Evolutionary conservation across 2,888 invertebrate species (phyloP).

Genomic region (Dendrolimus houi): DNA sequence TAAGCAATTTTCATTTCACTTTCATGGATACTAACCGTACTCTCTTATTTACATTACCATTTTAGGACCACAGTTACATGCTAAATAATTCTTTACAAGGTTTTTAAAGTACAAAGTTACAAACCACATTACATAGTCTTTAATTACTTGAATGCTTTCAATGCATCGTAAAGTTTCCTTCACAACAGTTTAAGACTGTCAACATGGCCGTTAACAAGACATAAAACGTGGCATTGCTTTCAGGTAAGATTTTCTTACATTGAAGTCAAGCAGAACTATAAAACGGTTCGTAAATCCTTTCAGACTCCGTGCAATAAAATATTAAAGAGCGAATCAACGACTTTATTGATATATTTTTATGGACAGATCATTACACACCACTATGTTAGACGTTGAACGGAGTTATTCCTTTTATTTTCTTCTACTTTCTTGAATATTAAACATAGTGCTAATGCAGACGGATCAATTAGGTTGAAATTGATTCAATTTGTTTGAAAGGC

Average conservation of each 20-base stretch:
- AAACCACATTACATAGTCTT: not conserved
- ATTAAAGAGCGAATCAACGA: not conserved
- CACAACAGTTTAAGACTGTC: constrained; percentile 19
- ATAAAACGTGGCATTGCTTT: constrained; percentile 16
- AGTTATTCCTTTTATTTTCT: too few relatives aligned
- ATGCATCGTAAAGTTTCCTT: not conserved
- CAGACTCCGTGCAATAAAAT: not conserved
- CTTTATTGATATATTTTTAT: not conserved
- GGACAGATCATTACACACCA: too few relatives aligned
- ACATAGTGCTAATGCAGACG: too few relatives aligned
- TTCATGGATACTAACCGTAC: too few relatives aligned
- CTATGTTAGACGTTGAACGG: too few relatives aligned
- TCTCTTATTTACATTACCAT: too few relatives aligned
- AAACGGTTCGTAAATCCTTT: not conserved
- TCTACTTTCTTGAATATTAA: too few relatives aligned
- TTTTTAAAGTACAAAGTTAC: not conserved
- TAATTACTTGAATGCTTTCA: not conserved
- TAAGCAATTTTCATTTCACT: too few relatives aligned
- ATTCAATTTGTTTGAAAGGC: too few relatives aligned
- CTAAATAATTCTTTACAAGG: too few relatives aligned
- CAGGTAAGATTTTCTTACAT: constrained; percentile 7
- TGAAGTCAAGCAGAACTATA: not conserved
- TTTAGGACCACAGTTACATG: too few relatives aligned
- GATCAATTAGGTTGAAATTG: too few relatives aligned
- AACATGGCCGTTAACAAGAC: constrained; percentile 25